Evolutionary conservation across 2,888 invertebrate genomes (phyloP), one percentile per base, ranked within the genome.

Genomic region (Dioctria linearis): DNA sequence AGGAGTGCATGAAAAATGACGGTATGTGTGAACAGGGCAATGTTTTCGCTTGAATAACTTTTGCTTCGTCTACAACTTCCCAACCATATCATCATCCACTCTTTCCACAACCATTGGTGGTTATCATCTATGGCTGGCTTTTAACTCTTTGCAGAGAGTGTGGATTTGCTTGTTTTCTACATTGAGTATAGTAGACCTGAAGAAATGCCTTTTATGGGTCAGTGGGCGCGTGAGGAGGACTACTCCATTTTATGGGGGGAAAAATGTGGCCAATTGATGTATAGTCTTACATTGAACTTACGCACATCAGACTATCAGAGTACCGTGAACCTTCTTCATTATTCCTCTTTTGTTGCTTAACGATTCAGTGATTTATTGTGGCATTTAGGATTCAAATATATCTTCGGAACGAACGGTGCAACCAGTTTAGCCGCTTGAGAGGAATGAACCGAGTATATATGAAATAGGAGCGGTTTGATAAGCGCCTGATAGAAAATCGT

Each of bases 1-100:
- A 80, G 78, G 76, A 49, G 78, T 57, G 76, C 76, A 81, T 81
- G 81, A 81, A 81, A 81, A 81, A 81, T 81, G 80, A 81, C 79
- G 79, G 79, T 76, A 66, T 81, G 79, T 80, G 75, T 71, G 81
- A 81, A 81, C 79, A 80, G 80, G 81, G 81, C 80, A 81, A 80
- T 80, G 81, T 80, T 81, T 81, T 75, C 76, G 66, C 76, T 76
- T 76, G 76, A 81, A 79, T 81, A 79, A 81, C 79, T 81, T 81
- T 80, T 80, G 71, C 79, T 65, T 66, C 51, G 69, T 37, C 25
- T 51, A 59, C 65, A 75, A 63, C 59, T 67, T 25, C 25, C 25
- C 25, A 25, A 25, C 25, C 25, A 25, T 25, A 25, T 25, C 51
- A 11, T 51, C 51, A 6, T 49, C 51, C 51, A 51, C 4, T 11